Evolutionary conservation across 1,140 invertebrate species (phyloP).

Genomic region (Thereuonema tuberculata): DNA sequence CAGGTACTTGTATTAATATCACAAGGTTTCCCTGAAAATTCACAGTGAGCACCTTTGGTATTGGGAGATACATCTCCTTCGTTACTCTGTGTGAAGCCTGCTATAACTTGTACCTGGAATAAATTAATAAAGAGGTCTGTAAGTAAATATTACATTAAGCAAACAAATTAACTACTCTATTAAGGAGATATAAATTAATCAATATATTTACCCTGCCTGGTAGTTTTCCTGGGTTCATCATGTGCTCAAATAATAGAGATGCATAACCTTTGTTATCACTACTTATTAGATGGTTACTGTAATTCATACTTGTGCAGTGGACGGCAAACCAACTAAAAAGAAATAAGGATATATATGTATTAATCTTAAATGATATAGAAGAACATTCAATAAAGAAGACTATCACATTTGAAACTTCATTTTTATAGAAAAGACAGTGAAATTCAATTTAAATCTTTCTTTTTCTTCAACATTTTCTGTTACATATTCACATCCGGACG

Average conservation of each 20-base stretch:
- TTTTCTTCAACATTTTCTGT: no score
- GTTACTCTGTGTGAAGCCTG: constrained; percentile 79
- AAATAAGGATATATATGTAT: no score
- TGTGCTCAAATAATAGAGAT: constrained; percentile 61
- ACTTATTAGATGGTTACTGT: constrained; percentile 73
- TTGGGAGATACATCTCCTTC: constrained; percentile 88
- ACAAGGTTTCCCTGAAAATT: constrained; percentile 20
- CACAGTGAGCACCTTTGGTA: constrained; percentile 62
- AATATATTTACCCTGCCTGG: constrained; percentile 64
- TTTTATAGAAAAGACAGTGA: no score
- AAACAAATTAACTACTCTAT: no score
- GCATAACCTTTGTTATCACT: constrained; percentile 90
- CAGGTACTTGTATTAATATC: constrained; percentile 3
- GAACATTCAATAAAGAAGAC: no score
- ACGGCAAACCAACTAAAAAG: constrained; percentile 87
- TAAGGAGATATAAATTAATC: no score
- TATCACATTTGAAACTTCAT: no score
- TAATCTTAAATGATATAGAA: no score
- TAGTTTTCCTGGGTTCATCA: constrained; percentile 46
- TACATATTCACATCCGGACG: no score
- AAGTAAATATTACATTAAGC: constrained; percentile 24
- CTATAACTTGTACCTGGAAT: constrained; percentile 64
- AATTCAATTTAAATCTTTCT: no score
- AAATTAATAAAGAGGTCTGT: no score
- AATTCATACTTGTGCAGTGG: constrained; percentile 90